Percentiles rank a stretch among this genome's conserved stretches.
Conservation (phyloP, 2,888 invertebrate genomes). For the Subacronicta megacephala region DNA sequence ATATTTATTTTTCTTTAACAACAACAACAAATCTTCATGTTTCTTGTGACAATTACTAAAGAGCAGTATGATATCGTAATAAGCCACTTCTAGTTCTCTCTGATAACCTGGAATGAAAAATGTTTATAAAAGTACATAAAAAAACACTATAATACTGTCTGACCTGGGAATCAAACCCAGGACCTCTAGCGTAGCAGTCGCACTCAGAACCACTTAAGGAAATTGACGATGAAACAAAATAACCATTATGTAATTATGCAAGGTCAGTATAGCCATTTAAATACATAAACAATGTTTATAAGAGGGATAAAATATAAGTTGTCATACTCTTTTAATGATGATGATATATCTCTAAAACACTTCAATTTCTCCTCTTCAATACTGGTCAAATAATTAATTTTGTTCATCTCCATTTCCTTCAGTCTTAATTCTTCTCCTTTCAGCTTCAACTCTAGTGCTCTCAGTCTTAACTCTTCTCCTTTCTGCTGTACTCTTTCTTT, state of each 20-base stretch:
- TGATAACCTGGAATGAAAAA: conserved; percentile 45
- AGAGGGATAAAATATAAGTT: not conserved
- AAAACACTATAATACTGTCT: too few species aligned
- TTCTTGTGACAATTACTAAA: conserved; percentile 19
- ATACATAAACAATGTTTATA: not conserved
- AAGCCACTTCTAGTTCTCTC: conserved; percentile 38
- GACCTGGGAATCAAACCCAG: too few species aligned
- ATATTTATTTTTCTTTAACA: conserved; percentile 19
- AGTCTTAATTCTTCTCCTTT: conserved; percentile 69
- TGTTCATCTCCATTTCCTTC: conserved; percentile 70
- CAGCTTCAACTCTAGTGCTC: conserved; percentile 66
- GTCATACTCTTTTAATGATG: conserved; percentile 67
- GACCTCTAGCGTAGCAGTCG: too few species aligned
- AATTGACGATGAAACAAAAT: too few species aligned
- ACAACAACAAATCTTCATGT: not conserved
- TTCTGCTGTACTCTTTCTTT: conserved; percentile 65
- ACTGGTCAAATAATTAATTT: conserved; percentile 67
- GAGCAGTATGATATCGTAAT: conserved; percentile 36
- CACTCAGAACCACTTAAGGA: too few species aligned
- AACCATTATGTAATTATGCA: too few species aligned
- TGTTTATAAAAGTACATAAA: not conserved
- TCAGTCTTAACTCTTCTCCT: conserved; percentile 66
- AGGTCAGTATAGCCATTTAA: too few species aligned
- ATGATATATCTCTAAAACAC: conserved; percentile 67
- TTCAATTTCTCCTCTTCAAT: conserved; percentile 70